Base-by-base conservation (phyloP, 2,888 invertebrate genomes). In the Lacanobia wlatinum region DNA sequence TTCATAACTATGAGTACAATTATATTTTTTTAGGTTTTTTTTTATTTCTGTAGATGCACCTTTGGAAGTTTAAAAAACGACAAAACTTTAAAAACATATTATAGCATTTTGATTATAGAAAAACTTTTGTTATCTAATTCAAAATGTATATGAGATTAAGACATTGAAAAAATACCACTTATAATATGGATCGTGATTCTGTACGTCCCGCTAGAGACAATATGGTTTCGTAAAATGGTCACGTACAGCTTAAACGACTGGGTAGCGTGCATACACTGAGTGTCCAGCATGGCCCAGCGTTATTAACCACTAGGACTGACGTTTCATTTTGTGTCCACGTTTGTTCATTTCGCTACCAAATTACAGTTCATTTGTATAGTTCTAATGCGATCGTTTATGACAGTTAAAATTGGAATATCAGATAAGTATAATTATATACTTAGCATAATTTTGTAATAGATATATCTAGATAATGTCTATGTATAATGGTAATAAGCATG, bases 141-240 rank as follows among this genome's bases (percentile, higher is more conserved):
- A 34, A 34, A 34, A 34, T 34, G 6, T 34, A 34, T 6, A 34
- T 34, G 34, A 34, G 34, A 34, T 34, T 34, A 5, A 4, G 34
- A 34, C 6, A 34, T 34, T 7, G 38, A 23, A n/a, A 23, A 34
- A 23, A 28, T 34, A 21, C 2, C 48, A 60, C n/a, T 40, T 23
- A 52, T 46, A 23, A 18, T 61, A 21, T 61, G 40, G 21, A 6
- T 28, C 10, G 16, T 34, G 21, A 53, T 43, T 34, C 9, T 9
- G 18, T 10, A 28, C 23, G 52, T n/a, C 40, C 10, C 16, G 14
- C 18, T 43, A 64, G 73, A 50, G 55, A 60, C 53, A 40, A 64
- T 43, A 23, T 46, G 52, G 16, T 38, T 78, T 58, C 14, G 64
- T 80, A 76, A 76, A 61, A 68, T 68, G 28, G 55, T 68, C 78